phyloP scores from a whole-genome alignment of 1,140 invertebrate species.

The Drosophila leontia region DNA sequence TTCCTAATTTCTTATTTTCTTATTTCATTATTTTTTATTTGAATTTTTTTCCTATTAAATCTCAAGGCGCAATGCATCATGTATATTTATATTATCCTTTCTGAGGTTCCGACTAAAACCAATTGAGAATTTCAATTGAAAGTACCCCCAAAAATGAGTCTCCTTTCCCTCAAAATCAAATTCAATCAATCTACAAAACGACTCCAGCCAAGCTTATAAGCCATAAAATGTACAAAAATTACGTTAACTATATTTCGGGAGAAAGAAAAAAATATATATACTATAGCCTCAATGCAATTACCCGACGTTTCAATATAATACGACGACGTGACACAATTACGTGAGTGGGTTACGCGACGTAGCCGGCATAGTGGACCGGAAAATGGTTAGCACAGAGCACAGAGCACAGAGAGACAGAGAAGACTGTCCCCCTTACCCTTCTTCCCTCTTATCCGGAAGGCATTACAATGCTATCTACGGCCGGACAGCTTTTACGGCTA shows the following conservation, averaged over 20 bases:
- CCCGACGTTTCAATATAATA: constrained; percentile 41
- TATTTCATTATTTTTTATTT: no score
- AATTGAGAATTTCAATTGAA: not conserved
- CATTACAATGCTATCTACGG: constrained; percentile 42
- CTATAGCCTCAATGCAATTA: constrained; percentile 20
- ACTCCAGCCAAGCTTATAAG: constrained; percentile 5
- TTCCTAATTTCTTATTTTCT: no score
- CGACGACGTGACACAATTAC: constrained; percentile 43
- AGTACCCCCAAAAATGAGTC: not conserved
- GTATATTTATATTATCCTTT: not conserved
- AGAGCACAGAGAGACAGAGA: not conserved
- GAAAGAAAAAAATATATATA: not conserved
- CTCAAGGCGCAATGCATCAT: no score
- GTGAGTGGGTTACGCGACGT: constrained; percentile 39
- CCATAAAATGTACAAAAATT: constrained; percentile 24
- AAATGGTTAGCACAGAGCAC: constrained; percentile 1
- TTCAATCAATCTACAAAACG: not conserved
- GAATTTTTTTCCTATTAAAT: no score
- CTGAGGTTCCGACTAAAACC: not conserved
- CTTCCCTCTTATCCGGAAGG: not conserved
- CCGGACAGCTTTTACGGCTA: constrained; percentile 24
- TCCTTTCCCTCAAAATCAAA: not conserved
- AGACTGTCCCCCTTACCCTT: not conserved
- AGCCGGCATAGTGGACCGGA: constrained; percentile 14
- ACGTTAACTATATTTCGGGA: constrained; percentile 18